A percentile compares a stretch with the other conserved stretches of the same genome.
These are phyloP conservation scores for Drosophila sucinea DNA, from an alignment of 1,140 invertebrate genomes.

Conservation along the genomic window DNA sequence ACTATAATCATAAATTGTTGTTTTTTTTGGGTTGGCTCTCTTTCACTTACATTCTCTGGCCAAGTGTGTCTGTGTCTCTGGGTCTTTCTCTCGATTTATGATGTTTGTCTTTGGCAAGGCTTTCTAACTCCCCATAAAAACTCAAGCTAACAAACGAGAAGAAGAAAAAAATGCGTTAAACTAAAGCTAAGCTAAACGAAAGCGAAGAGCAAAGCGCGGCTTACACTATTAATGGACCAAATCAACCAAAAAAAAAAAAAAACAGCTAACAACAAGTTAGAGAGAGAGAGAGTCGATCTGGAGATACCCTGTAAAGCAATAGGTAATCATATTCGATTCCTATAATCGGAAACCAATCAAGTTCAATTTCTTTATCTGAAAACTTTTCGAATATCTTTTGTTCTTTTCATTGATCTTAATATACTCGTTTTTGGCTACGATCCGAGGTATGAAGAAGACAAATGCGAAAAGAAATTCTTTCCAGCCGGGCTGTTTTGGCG, in stretches of 20 bases:
- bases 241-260: conserved; percentile 5
- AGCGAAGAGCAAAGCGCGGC: conserved; percentile 18
- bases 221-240: conserved; percentile 50
- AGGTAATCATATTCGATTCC: too few species aligned
- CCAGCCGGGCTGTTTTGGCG: neutral
- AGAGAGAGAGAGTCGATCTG: neutral
- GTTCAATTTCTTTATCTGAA: too few species aligned
- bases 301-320: neutral
- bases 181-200: conserved; percentile 22
- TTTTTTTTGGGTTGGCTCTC: neutral
- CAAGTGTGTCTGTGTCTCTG: neutral
- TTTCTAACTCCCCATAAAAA: conserved; percentile 39
- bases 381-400: too few species aligned
- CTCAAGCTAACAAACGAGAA: conserved; percentile 27
- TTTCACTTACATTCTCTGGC: neutral
- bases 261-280: too few species aligned
- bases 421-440: neutral
- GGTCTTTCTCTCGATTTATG: neutral
- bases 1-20: conserved; percentile 33
- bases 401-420: neutral
- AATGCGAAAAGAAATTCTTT: conserved; percentile 51
- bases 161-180: conserved; percentile 12
- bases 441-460: conserved; percentile 26
- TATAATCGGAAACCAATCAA: too few species aligned
- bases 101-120: conserved; percentile 22